Evolutionary conservation across 2,113 vertebrate species (phyloP).

Genomic region (Gracilinanus agilis): DNA sequence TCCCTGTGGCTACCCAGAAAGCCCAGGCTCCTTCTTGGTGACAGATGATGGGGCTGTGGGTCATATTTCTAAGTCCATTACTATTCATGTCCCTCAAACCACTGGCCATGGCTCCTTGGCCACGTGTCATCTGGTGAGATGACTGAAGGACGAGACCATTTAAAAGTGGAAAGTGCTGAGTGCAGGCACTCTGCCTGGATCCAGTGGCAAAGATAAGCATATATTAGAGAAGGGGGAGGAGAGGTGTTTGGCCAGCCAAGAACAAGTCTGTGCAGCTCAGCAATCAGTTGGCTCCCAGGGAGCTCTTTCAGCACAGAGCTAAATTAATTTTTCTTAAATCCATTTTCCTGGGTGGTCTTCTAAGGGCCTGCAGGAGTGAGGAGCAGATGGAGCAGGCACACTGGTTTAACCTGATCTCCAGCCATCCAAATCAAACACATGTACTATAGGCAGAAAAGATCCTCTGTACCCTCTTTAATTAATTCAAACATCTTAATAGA

Average conservation of each 20-base stretch:
- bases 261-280: conserved; percentile 41
- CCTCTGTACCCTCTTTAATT: not conserved
- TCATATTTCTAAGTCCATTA: not conserved
- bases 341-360: conserved; percentile 26
- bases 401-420: conserved; percentile 43
- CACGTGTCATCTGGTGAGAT: conserved; percentile 10
- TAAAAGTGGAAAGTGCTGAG: conserved; percentile 59
- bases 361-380: not conserved
- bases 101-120: conserved; percentile 32
- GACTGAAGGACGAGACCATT: conserved; percentile 50
- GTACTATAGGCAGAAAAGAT: conserved; percentile 4
- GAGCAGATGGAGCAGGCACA: not conserved
- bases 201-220: conserved; percentile 27
- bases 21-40: not conserved
- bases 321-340: conserved; percentile 17
- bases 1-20: not conserved
- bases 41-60: not conserved
- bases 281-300: conserved; percentile 43
- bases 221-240: conserved; percentile 24
- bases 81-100: not conserved
- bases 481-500: conserved; percentile 16
- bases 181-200: conserved; percentile 11
- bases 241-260: conserved; percentile 47
- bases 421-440: conserved; percentile 34
- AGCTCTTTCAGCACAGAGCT: conserved; percentile 16